Conservation (phyloP, 2,888 invertebrate genomes). For the Pedicia rivosa region DNA sequence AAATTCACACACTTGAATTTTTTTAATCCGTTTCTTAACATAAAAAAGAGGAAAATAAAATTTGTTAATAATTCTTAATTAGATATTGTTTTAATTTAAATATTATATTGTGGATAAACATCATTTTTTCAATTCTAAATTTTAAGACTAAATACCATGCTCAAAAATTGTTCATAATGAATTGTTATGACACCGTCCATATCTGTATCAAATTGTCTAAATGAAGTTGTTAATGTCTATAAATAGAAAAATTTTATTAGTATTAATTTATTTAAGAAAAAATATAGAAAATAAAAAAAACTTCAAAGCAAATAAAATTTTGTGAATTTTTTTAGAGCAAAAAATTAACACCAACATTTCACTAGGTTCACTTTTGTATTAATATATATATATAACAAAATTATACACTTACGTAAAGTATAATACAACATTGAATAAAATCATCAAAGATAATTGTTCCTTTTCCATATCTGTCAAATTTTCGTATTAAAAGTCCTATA, state of each 20-base stretch:
- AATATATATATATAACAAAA: conserved; percentile 52
- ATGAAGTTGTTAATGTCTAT: conserved; percentile 78
- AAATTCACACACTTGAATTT: too few species aligned
- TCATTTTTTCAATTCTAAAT: too few species aligned
- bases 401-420: conserved; percentile 64
- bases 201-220: conserved; percentile 78
- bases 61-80: too few species aligned
- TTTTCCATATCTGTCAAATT: conserved; percentile 85
- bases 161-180: conserved; percentile 89
- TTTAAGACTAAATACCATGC: conserved; percentile 74
- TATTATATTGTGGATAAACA: too few species aligned
- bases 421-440: conserved; percentile 92
- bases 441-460: conserved; percentile 94
- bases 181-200: conserved; percentile 91
- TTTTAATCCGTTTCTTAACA: too few species aligned
- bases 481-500: conserved; percentile 64
- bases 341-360: too few species aligned
- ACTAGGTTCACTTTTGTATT: too few species aligned
- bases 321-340: too few species aligned
- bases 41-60: too few species aligned
- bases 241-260: conserved; percentile 24
- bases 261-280: conserved; percentile 4
- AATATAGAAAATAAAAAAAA: not conserved
- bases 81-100: too few species aligned
- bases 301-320: too few species aligned